phyloP scores from a whole-genome alignment of 2,797 vertebrate genomes.

The Premnoplex brunnescens region DNA sequence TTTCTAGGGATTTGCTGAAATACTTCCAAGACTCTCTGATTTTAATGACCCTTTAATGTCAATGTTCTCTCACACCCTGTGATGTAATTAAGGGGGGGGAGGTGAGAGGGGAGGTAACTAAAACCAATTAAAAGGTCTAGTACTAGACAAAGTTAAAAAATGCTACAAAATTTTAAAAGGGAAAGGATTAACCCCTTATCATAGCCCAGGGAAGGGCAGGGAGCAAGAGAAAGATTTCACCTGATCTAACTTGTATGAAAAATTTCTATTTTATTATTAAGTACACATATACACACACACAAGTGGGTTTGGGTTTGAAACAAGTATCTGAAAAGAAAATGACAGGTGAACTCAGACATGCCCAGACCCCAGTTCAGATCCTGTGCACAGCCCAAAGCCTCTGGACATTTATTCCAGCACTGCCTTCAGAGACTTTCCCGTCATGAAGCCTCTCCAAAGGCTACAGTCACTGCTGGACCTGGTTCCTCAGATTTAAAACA shows the following conservation, averaged over 20 bases:
- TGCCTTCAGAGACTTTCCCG: neutral
- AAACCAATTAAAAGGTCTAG: neutral
- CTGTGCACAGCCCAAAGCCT: neutral
- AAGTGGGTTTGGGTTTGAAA: neutral
- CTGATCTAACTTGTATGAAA: neutral
- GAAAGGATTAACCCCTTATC: neutral
- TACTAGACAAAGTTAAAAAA: neutral
- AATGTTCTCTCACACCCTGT: neutral
- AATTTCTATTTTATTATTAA: neutral
- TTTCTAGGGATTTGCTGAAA: neutral
- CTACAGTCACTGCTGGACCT: neutral
- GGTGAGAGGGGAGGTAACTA: rapidly evolving
- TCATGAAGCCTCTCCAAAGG: neutral
- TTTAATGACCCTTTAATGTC: neutral
- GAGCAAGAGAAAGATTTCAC: neutral
- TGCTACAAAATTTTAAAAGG: neutral
- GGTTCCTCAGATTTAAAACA: neutral
- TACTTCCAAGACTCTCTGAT: neutral
- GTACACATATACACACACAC: neutral
- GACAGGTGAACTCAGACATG: rapidly evolving
- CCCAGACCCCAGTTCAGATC: neutral
- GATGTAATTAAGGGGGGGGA: neutral
- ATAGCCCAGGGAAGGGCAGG: neutral
- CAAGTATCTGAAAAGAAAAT: neutral
- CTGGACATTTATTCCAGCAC: neutral